phyloP scores from a whole-genome alignment of 2,797 vertebrate species.

The Helarctos malayanus region DNA sequence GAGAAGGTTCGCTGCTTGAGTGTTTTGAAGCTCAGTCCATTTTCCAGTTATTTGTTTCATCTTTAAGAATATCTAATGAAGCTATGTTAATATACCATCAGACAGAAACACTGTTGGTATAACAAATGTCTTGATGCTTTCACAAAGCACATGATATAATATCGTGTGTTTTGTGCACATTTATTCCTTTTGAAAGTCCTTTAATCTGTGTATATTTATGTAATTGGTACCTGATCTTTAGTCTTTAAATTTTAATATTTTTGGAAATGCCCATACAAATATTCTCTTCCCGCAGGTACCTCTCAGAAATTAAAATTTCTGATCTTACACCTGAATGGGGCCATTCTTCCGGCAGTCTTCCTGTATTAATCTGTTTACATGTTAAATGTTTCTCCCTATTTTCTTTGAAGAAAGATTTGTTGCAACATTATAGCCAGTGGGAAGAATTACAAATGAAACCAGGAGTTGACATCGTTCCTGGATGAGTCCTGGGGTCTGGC shows the following conservation, averaged over 20 bases:
- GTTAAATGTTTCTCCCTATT: conserved; percentile 35
- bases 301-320: conserved; percentile 15
- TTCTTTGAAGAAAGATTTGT: conserved; percentile 29
- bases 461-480: neutral
- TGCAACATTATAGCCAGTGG: neutral
- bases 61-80: neutral
- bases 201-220: neutral
- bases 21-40: neutral
- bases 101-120: neutral
- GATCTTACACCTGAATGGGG: neutral
- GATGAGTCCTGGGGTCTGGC: neutral
- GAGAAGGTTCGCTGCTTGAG: conserved; percentile 85
- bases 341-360: neutral
- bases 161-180: neutral
- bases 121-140: neutral
- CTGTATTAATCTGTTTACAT: neutral
- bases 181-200: neutral
- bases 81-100: too few relatives aligned
- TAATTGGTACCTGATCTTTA: neutral
- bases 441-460: neutral
- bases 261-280: neutral
- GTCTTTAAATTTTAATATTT: neutral
- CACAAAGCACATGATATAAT: too few relatives aligned
- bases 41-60: fast-evolving
- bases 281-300: neutral